Conservation (phyloP, 2,113 vertebrate species). For the Galemys pyrenaicus region DNA sequence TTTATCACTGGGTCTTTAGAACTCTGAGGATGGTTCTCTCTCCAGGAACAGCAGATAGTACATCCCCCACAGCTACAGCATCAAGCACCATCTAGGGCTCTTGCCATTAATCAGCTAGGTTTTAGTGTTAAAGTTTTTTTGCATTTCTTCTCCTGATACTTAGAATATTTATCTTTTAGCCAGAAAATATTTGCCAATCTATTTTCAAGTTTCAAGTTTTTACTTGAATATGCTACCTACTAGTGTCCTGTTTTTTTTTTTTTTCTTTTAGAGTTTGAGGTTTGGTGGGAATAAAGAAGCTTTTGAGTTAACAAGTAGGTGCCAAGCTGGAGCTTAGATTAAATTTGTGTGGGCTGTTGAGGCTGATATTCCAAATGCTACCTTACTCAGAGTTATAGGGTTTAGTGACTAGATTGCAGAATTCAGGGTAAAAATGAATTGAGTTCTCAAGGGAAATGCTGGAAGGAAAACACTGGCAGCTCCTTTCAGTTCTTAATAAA, state of each 20-base stretch:
- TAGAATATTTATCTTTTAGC: constrained; percentile 65
- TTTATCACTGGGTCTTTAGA: constrained; percentile 80
- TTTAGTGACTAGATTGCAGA: constrained; percentile 47
- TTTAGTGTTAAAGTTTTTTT: constrained; percentile 58
- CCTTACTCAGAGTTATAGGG: constrained; percentile 27
- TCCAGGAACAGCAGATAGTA: constrained; percentile 65
- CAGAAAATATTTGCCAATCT: constrained; percentile 61
- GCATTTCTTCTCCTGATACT: constrained; percentile 54
- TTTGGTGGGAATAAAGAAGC: constrained; percentile 64
- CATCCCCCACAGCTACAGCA: constrained; percentile 49
- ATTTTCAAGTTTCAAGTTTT: constrained; percentile 73
- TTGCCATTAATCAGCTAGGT: constrained; percentile 68
- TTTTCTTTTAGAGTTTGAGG: constrained; percentile 42
- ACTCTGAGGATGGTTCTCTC: constrained; percentile 63
- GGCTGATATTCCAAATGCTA: constrained; percentile 9
- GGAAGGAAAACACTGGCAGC: constrained; percentile 44
- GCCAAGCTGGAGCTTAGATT: constrained; percentile 62
- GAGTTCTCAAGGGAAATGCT: constrained; percentile 59
- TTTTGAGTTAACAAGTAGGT: constrained; percentile 39
- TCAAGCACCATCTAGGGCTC: constrained; percentile 60
- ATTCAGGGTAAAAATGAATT: constrained; percentile 58
- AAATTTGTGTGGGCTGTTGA: constrained; percentile 66
- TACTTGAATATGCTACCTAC: constrained; percentile 71
- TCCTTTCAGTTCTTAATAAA: not conserved
- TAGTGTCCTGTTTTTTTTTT: constrained; percentile 58